Evolutionary conservation across 2,797 vertebrate species (phyloP), one percentile per base, ranked within the genome.

Genomic region (Staurois parvus): DNA sequence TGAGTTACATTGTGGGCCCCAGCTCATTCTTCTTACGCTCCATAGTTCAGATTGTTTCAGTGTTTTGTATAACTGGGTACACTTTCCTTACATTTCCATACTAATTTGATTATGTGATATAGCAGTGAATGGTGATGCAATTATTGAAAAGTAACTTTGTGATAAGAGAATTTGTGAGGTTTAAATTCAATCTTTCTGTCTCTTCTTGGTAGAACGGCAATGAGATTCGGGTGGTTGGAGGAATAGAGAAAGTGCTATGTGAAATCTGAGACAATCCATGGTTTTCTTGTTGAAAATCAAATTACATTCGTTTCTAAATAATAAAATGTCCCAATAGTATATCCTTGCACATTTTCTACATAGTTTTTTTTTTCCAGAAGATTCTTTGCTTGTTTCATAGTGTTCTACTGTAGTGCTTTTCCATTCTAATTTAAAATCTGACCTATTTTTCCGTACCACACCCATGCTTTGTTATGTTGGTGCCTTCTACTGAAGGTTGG

Each of bases 61-160:
- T 94, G 94, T 94, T 94, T 93, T 92, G 91, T 92, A 92, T 93
- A 92, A 94, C 94, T 94, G 93, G 94, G 92, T 95, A 94, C 92
- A 91, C 92, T 92, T 91, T 90, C 93, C 93, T 91, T 92, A 93
- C 92, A 92, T 92, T 91, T 92, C 92, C 91, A 91, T 93, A 90
- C 88, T 94, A 95, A 95, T 94, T 95, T 92, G 93, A 94, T 95
- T 93, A 94, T 91, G 91, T 91, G 91, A 93, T 91, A 94, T 89
- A 95, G 94, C 91, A 91, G 89, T 74, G 91, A 92, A 89, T 88
- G 42, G 88, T 94, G 91, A 95, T 96, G 92, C 93, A 94, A 92
- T 95, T 96, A 95, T 93, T 91, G 91, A 93, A 93, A 94, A 94
- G 94, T 95, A 94, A 94, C 95, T 95, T 95, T 94, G 93, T 92